Conservation (phyloP, 1,140 invertebrate species). For the Bicyclus anynana region DNA sequence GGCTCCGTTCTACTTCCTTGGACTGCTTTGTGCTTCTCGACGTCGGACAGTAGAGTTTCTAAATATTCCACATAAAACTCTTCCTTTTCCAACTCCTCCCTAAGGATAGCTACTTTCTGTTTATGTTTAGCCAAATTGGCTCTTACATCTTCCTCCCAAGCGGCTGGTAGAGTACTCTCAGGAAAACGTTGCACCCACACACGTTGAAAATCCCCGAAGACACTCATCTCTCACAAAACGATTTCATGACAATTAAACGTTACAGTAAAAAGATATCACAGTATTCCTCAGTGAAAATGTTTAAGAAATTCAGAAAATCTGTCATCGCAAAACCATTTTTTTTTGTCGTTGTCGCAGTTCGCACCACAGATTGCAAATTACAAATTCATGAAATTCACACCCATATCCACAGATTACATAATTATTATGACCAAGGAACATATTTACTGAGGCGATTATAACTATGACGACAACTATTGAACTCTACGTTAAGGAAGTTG, state of each 20-base stretch:
- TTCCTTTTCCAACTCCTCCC: constrained; percentile 92
- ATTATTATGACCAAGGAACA: too few relatives aligned
- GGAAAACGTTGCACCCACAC: constrained; percentile 93
- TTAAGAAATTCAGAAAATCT: constrained; percentile 49
- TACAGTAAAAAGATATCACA: constrained; percentile 52
- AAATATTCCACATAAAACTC: constrained; percentile 94
- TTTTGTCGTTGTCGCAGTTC: too few relatives aligned
- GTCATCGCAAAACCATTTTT: constrained; percentile 52
- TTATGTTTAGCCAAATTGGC: constrained; percentile 92
- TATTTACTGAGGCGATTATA: too few relatives aligned
- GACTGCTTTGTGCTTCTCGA: constrained; percentile 83
- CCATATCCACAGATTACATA: too few relatives aligned
- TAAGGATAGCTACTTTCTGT: constrained; percentile 86
- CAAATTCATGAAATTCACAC: background rate
- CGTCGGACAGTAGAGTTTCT: constrained; percentile 88
- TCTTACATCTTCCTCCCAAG: constrained; percentile 94
- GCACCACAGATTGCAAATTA: background rate
- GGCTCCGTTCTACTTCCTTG: constrained; percentile 55
- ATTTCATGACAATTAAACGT: constrained; percentile 74
- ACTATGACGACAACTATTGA: too few relatives aligned
- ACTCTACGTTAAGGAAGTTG: too few relatives aligned
- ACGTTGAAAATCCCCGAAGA: constrained; percentile 91
- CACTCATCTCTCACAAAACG: constrained; percentile 85
- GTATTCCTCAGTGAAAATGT: constrained; percentile 44
- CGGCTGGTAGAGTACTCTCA: constrained; percentile 90